Base-by-base conservation (phyloP, 2,113 vertebrate species). In the Pavo muticus region DNA sequence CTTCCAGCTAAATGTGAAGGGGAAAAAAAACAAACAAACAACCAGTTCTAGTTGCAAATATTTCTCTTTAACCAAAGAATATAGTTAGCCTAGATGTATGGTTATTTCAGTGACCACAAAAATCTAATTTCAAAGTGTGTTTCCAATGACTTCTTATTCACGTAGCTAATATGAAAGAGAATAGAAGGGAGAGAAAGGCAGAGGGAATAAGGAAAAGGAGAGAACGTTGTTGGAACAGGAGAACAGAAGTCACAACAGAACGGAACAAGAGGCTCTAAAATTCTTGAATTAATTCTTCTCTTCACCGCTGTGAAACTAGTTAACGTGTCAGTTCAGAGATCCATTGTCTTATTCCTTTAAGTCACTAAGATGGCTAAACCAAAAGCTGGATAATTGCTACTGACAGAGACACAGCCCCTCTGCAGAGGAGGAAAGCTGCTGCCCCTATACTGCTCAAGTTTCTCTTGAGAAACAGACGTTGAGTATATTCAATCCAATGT, bases 251-350 rank as follows among this genome's bases (percentile, higher is more conserved):
- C 63, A 64, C 29, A 87, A 74, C 17, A 73, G 44, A 91, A 40
- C 32, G 85, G 73, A 92, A 73, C 16, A 61, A 81, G 48, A 67
- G 59, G 75, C 78, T 92, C 82, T 75, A 75, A 88, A 95, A 91
- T 6, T 63, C 59, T 79, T 80, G 74, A 94, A 87, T 93, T 93
- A 89, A 92, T 92, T 95, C 76, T 92, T 23, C 60, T 61, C 42
- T 82, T 87, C 87, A 70, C 1, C 20, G 37, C 23, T 92, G 71
- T 75, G 94, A 85, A 94, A 63, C 77, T 89, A 89, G 89, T 91
- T 92, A 85, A 67, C 44, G 74, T 95, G 94, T 84, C 91, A 95
- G 80, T 95, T 93, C 89, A 93, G 91, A 95, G 87, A 87, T 40
- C 30, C 54, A 27, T 84, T 92, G 40, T 87, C 56, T 40, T 4